phyloP scores from a whole-genome alignment of 2,113 vertebrate genomes.

The Bambusicola thoracicus region DNA sequence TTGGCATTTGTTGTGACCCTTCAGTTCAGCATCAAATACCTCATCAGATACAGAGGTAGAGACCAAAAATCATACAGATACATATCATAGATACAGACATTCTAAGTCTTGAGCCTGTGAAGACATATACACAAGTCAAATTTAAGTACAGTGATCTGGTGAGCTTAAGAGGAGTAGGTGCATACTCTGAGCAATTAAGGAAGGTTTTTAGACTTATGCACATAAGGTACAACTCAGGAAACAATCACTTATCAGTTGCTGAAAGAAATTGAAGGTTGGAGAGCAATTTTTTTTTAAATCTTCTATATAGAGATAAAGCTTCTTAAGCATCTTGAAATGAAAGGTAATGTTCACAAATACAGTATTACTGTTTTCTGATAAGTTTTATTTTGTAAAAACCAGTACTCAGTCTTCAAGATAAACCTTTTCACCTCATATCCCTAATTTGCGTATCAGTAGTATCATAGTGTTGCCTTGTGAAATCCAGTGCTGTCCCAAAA shows the following conservation, averaged over 20 bases:
- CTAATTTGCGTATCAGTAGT: background rate
- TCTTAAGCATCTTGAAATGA: background rate
- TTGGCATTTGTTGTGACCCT: background rate
- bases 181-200: background rate
- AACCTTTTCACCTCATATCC: background rate
- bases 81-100: background rate
- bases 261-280: background rate
- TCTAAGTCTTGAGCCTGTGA: background rate
- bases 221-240: background rate
- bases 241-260: background rate
- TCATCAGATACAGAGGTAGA: background rate
- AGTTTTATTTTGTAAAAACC: background rate
- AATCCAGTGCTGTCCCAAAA: background rate
- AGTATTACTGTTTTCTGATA: background rate
- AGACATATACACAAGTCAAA: background rate
- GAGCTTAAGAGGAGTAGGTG: background rate
- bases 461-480: background rate
- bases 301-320: background rate
- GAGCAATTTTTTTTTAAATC: background rate
- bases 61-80: background rate
- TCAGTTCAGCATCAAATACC: background rate
- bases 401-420: background rate
- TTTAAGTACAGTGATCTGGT: background rate
- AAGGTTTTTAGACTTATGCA: background rate
- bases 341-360: background rate